Conservation (phyloP, 2,888 invertebrate species). For the Tetropium fuscum region DNA sequence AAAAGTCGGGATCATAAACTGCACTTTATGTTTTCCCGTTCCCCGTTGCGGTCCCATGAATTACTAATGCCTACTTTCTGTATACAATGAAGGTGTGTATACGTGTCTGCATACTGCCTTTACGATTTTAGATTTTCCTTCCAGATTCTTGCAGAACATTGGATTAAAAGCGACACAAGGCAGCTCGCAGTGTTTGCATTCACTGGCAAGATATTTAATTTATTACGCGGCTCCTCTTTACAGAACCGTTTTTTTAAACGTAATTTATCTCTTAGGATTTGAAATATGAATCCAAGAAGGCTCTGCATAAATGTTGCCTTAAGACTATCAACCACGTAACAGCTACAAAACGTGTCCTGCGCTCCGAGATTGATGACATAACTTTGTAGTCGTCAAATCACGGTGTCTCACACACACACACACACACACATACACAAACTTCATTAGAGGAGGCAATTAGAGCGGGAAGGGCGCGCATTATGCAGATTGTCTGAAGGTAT, state of each 20-base stretch:
- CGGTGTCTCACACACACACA: too few relatives aligned
- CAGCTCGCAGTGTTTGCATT: conserved; percentile 23
- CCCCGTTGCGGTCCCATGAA: conserved; percentile 54
- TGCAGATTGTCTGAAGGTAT: conserved; percentile 53
- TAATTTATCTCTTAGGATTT: conserved; percentile 10
- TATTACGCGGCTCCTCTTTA: conserved; percentile 33
- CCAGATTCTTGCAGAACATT: conserved; percentile 37
- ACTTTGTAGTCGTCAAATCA: too few relatives aligned
- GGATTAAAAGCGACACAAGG: conserved; percentile 37
- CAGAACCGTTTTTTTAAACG: conserved; percentile 21
- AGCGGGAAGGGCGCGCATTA: conserved; percentile 49
- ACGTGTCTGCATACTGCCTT: conserved; percentile 21
- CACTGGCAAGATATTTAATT: conserved; percentile 29
- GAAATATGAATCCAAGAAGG: too few relatives aligned
- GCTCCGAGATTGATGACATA: too few relatives aligned
- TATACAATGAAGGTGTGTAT: conserved; percentile 29
- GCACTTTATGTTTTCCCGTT: conserved; percentile 15
- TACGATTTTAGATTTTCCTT: conserved; percentile 31
- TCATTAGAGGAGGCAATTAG: conserved; percentile 58
- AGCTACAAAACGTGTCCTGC: too few relatives aligned
- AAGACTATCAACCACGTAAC: too few relatives aligned
- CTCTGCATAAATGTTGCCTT: too few relatives aligned
- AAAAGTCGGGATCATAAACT: conserved; percentile 28
- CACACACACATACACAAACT: conserved; percentile 58
- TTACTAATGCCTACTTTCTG: conserved; percentile 59